Evolutionary conservation across 92 coral and sea anemone genomes (phyloP), one percentile per base, ranked within the genome.

Genomic region (Parazoanthus atlanticus): DNA sequence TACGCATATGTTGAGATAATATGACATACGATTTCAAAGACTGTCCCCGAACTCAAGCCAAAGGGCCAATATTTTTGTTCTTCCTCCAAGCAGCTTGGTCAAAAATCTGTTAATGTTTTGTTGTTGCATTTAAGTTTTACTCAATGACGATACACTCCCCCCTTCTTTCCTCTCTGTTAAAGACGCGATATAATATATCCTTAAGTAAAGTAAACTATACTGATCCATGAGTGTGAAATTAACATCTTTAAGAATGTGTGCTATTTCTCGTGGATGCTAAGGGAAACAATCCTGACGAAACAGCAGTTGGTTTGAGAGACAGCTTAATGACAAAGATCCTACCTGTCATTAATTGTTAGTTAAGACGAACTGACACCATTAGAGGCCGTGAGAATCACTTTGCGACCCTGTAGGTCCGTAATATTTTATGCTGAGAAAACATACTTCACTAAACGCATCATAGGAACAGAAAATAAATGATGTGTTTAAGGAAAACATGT

Each of bases 341-440:
- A 30, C 11, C 7, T 78, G 61, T 43, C 61, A 78, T 26, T 41
- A 43, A 46, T 78, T 47, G 30, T 43, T 77, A 40, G 52, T 77
- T 77, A 41, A 36, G 33, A 25, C 33, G 41, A 78, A 78, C 38
- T 28, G 82, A 78, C 58, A 78, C 67, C 36, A 34, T 25, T 78
- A 25, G 30, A 40, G 81, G 49, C 81, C 58, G 81, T 77, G 81
- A 77, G 81, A 77, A 77, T n/a, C 28, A n/a, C 17, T 38, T 77
- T 41, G 56, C 81, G 21, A 41, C 49, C 58, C 33, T 77, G 81
- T 41, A 77, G 81, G 81, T 77, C 81, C 28, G 49, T 78, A 13
- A 46, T 41, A 30, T 41, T 5, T n/a, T 43, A 28, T 26, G 16
- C 61, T 29, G 34, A 28, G 49, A 78, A 78, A 78, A 78, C 82